Evolutionary conservation across 1,140 invertebrate species (phyloP), one percentile per base, ranked within the genome.

Genomic region (Coenobita brevimanus): DNA sequence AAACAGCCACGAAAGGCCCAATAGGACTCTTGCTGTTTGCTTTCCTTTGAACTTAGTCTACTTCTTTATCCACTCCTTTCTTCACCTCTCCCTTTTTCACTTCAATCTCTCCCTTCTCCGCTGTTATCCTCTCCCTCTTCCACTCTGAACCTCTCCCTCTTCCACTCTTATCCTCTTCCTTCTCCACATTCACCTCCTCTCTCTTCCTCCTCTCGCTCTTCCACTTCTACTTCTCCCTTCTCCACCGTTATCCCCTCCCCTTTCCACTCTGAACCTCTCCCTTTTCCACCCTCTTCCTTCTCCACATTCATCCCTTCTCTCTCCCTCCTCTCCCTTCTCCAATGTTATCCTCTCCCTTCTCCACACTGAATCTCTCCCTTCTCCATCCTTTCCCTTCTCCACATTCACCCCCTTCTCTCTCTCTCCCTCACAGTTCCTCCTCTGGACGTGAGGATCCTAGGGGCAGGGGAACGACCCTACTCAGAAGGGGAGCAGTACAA

Each of bases 401-500:
- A 38, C 50, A 0, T 0, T 30, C 50, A 21, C 27, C 15, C 10
- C 13, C 62, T n/a, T n/a, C n/a, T n/a, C n/a, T 43, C 71, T 71
- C 30, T 46, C 41, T 21, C 3, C 2, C 50, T n/a, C 62, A n/a
- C 64, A 87, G 84, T 87, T 33, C 84, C 84, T 21, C 84, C 84
- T 0, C 36, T 87, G 76, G 84, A 87, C 33, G 84, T 87, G 3
- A 60, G 76, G 24, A 87, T 87, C 30, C 62, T 80, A 33, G 76
- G 84, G 13, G 43, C n/a, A 6, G n/a, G 38, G 0, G 81, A 75
- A 1, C 80, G 96, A 86, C 96, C 96, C 0, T 93, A 97, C 36
- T 97, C 96, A 36, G 96, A 96, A 1, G 96, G 96, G 81, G 93
- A 95, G 79, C 94, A 94, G 89, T 96, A 96, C 89, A 95, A 97